phyloP scores from a whole-genome alignment of 1,140 invertebrate species.

The Eciton burchellii region DNA sequence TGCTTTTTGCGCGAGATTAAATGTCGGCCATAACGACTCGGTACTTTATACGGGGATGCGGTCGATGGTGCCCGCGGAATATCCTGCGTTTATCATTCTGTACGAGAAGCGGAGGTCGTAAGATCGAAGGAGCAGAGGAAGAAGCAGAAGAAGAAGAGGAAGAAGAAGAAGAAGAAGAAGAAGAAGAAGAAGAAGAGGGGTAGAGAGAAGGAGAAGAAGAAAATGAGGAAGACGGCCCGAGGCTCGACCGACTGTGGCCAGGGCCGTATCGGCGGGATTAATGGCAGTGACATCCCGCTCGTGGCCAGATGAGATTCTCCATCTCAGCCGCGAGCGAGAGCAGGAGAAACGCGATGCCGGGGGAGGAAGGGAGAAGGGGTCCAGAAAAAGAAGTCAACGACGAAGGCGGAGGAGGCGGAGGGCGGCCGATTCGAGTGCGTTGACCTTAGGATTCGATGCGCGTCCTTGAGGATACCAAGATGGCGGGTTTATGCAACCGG shows the following conservation, averaged over 20 bases:
- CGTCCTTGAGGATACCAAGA: constrained; percentile 84
- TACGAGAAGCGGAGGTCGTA: constrained; percentile 68
- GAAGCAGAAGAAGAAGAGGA: constrained; percentile 42
- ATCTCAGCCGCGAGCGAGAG: constrained; percentile 61
- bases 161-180: constrained; percentile 33
- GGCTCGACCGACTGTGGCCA: constrained; percentile 69
- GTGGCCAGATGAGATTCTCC: constrained; percentile 76
- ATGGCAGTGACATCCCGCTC: constrained; percentile 82
- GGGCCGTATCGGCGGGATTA: constrained; percentile 79
- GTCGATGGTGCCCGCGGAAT: constrained; percentile 62
- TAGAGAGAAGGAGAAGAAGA: constrained; percentile 58
- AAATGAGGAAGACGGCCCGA: constrained; percentile 70
- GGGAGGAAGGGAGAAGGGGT: constrained; percentile 39
- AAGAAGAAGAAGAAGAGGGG: constrained; percentile 37
- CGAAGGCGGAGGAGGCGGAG: constrained; percentile 69
- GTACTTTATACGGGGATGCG: constrained; percentile 66
- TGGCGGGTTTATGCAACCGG: constrained; percentile 83
- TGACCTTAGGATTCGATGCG: constrained; percentile 82
- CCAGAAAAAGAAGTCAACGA: constrained; percentile 71
- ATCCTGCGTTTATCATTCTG: constrained; percentile 71
- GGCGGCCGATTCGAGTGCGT: constrained; percentile 78
- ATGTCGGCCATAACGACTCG: constrained; percentile 63
- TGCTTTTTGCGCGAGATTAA: constrained; percentile 67
- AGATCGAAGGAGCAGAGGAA: constrained; percentile 62
- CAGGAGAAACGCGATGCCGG: constrained; percentile 41